Base-by-base conservation (phyloP, 2,888 invertebrate species). In the Drosophila demipolita region DNA sequence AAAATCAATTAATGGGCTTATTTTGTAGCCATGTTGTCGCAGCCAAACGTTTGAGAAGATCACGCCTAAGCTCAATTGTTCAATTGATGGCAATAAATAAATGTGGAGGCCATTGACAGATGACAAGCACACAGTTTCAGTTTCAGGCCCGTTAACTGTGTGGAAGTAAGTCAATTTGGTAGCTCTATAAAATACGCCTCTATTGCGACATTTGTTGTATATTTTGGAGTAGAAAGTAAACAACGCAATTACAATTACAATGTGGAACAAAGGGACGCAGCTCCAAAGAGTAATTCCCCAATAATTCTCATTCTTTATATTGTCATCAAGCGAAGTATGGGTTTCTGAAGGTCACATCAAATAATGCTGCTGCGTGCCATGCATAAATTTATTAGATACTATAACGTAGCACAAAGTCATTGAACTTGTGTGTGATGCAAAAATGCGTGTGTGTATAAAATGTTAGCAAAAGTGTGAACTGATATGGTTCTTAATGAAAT, bases 301-400 rank as follows among this genome's bases (percentile, higher is more conserved):
- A 76, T 17, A 40, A 57, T 66, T 64, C 48, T 53, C 55, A 65
- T 75, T 83, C 72, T 60, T 55, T 61, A 40, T 32, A 55, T 61
- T 57, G 53, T 59, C 66, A 66, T 57, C 66, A 55, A 49, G 61
- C 66, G 50, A 72, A 74, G 74, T 75, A 77, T 83, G 68, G 73
- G 61, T 59, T 68, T 73, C 40, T 87, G 87, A 87, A 87, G 87
- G 87, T 87, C 87, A 87, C 64, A 74, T 73, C 68, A 40, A 80
- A 70, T 63, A 66, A 69, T 78, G n/a, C 33, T 11, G n/a, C 57
- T 73, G 58, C 86, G 89, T 87, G 87, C 66, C 42, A 9, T 53
- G 89, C 73, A 89, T 89, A 74, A 53, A 79, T 79, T 70, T 12
- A 65, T 65, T 45, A 26, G 29, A 38, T 12, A 42, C 29, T 50